Evolutionary conservation across 2,113 vertebrate genomes (phyloP).

Genomic region (Ptychochromis oligacanthus): DNA sequence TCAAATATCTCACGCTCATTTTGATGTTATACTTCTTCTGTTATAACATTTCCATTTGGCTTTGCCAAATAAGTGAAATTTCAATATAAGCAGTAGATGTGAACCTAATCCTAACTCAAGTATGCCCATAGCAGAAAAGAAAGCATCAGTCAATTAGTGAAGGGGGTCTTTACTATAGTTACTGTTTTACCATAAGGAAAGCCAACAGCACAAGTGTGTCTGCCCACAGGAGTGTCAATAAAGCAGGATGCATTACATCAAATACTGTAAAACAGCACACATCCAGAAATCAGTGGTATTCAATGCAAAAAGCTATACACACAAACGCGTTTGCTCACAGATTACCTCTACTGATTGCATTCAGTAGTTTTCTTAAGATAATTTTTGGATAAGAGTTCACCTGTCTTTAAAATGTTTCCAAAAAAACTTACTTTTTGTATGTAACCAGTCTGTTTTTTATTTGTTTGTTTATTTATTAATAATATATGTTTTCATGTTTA

Average conservation of each 20-base stretch:
- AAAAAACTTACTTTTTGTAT: too few species aligned
- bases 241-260: background rate
- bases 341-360: too few species aligned
- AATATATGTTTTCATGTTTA: too few species aligned
- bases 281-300: background rate
- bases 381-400: rapidly evolving
- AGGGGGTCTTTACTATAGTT: background rate
- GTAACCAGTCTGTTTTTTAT: too few species aligned
- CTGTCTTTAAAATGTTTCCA: background rate
- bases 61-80: background rate
- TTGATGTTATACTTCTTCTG: background rate
- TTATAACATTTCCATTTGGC: background rate
- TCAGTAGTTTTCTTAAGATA: too few species aligned
- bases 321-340: too few species aligned
- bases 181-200: background rate
- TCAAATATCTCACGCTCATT: background rate
- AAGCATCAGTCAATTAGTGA: background rate
- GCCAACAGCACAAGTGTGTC: background rate
- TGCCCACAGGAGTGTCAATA: background rate
- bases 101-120: background rate
- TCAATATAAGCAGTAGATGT: background rate
- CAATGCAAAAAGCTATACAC: background rate
- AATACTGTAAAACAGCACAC: too few species aligned
- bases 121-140: too few species aligned
- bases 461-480: too few species aligned